Percentiles rank a stretch among this genome's conserved stretches.
Conservation (phyloP, 1,140 invertebrate genomes). For the Laupala kohalensis region DNA sequence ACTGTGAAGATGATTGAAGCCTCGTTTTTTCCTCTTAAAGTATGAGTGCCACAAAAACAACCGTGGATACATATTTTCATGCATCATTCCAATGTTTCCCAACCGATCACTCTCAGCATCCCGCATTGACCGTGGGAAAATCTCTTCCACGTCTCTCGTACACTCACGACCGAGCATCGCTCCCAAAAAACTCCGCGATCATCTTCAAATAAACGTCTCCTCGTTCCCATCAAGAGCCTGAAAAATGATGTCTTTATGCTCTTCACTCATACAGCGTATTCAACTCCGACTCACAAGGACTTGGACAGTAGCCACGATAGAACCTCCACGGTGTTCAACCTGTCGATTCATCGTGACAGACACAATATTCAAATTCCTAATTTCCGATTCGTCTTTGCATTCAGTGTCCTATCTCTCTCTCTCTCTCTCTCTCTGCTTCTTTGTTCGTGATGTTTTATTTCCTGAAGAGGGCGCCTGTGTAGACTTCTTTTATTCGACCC, state of each 20-base stretch:
- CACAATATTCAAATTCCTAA: background rate
- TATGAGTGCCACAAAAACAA: too few species aligned
- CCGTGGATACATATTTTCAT: too few species aligned
- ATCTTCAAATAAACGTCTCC: background rate
- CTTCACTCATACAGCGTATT: background rate
- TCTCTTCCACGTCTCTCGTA: too few species aligned
- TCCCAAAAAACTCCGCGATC: too few species aligned
- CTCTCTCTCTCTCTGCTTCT: background rate
- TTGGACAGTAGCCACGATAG: background rate
- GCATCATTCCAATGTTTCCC: too few species aligned
- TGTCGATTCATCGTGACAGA: background rate
- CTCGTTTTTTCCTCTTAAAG: too few species aligned
- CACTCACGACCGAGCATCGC: too few species aligned
- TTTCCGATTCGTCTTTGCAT: background rate
- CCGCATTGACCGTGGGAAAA: too few species aligned
- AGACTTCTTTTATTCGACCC: too few species aligned
- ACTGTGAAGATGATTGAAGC: too few species aligned
- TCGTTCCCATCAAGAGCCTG: background rate
- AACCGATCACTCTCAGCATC: too few species aligned
- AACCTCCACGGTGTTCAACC: background rate
- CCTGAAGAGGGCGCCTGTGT: too few species aligned
- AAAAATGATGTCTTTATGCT: background rate
- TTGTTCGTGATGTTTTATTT: background rate
- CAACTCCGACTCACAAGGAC: background rate
- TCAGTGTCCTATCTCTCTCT: background rate